phyloP scores from a whole-genome alignment of 2,888 invertebrate species.

The Parnassius smintheus region DNA sequence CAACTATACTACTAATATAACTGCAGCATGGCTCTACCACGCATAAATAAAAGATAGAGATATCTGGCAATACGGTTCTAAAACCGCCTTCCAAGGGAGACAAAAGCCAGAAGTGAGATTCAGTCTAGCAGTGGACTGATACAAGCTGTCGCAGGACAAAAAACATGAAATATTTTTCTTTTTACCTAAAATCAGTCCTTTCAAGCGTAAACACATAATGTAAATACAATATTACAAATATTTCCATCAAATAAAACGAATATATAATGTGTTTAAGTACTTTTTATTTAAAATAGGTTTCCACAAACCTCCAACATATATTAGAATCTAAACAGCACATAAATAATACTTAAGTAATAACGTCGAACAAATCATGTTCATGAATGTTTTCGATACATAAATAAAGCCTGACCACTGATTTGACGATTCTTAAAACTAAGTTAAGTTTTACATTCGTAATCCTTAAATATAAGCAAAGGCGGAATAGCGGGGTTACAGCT shows the following conservation, averaged over 20 bases:
- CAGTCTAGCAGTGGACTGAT: no score
- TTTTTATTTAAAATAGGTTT: conserved; percentile 15
- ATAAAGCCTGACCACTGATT: conserved; percentile 10
- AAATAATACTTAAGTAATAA: conserved; percentile 24
- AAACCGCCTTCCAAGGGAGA: no score
- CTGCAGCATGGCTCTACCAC: no score
- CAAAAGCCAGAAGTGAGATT: no score
- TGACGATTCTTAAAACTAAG: conserved; percentile 8
- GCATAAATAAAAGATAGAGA: no score
- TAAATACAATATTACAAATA: not conserved
- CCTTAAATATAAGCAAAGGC: conserved; percentile 24
- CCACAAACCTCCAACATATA: conserved; percentile 11
- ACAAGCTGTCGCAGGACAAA: no score
- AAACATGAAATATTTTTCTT: no score
- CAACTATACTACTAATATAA: no score
- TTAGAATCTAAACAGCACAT: conserved; percentile 21
- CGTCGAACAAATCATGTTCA: conserved; percentile 7
- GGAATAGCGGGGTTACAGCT: conserved; percentile 21
- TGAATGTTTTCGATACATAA: conserved; percentile 18
- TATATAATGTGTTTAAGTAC: not conserved
- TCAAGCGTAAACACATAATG: no score
- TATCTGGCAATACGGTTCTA: no score
- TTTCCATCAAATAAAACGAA: conserved; percentile 1
- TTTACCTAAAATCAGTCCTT: no score
- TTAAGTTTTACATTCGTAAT: conserved; percentile 16